Conservation (phyloP, 2,113 vertebrate genomes). For the Budorcas taxicolor region DNA sequence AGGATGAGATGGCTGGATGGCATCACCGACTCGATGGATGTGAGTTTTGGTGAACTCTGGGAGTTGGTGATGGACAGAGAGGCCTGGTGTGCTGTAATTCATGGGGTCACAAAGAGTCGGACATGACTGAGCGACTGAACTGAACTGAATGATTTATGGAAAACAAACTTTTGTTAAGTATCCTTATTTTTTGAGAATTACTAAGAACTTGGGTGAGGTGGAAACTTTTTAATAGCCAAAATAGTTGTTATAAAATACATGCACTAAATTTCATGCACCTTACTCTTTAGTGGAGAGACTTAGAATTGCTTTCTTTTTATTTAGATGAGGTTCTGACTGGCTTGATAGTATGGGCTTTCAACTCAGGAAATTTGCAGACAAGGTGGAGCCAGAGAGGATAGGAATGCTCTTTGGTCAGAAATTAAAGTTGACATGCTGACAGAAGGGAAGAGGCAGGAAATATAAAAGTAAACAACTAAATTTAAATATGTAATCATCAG, state of each 20-base stretch:
- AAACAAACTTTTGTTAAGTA: not conserved
- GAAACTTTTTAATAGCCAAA: not conserved
- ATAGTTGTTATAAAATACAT: not conserved
- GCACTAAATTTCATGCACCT: not conserved
- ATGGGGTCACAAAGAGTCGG: no score
- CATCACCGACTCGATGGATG: rapidly evolving
- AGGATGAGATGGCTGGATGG: no score
- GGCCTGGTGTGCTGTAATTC: no score
- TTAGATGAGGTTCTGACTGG: not conserved
- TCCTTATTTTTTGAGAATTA: not conserved
- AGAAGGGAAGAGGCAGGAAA: not conserved
- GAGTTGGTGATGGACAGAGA: no score
- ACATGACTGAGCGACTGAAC: no score
- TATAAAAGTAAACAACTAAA: not conserved
- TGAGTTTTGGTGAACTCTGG: no score
- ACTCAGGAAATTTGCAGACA: not conserved
- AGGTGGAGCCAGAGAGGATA: not conserved
- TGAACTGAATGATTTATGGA: not conserved
- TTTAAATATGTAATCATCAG: not conserved
- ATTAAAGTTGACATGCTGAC: not conserved
- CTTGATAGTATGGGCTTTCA: not conserved
- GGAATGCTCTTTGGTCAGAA: not conserved
- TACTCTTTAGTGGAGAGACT: not conserved
- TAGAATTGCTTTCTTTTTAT: not conserved
- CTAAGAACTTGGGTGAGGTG: not conserved